These are phyloP conservation scores for Aulostomus chinensis DNA, from an alignment of 2,797 vertebrate genomes.

Conservation along the genomic window DNA sequence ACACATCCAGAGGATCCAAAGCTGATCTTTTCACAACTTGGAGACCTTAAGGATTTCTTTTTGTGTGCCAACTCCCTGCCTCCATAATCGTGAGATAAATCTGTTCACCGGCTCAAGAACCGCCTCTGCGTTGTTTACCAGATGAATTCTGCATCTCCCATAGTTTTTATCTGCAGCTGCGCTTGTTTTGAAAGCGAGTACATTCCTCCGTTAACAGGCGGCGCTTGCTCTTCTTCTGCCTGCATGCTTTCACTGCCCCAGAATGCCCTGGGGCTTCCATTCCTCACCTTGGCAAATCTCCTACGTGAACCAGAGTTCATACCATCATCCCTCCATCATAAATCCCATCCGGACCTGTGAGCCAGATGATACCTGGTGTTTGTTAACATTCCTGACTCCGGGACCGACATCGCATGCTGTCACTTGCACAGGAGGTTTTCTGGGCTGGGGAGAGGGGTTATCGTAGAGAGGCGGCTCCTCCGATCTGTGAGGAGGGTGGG, in stretches of 20 bases:
- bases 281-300: slow-evolving; percentile 16
- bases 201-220: background rate
- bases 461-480: slow-evolving; percentile 20
- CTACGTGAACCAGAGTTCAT: too few relatives aligned
- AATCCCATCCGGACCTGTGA: too few relatives aligned
- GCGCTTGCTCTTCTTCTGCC: background rate
- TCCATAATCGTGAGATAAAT: too few relatives aligned
- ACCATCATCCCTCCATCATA: slow-evolving; percentile 14
- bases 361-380: slow-evolving; percentile 20
- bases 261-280: slow-evolving; percentile 17
- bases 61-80: too few relatives aligned
- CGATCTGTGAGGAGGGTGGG: slow-evolving; percentile 27
- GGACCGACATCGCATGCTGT: slow-evolving; percentile 37
- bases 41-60: too few relatives aligned
- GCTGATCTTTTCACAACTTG: too few relatives aligned
- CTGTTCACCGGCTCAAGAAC: too few relatives aligned
- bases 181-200: slow-evolving; percentile 5
- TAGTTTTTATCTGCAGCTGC: too few relatives aligned
- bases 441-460: slow-evolving; percentile 5
- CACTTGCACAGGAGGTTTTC: slow-evolving; percentile 22
- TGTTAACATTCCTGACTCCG: slow-evolving; percentile 54
- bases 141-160: too few relatives aligned
- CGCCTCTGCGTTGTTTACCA: too few relatives aligned
- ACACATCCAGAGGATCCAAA: too few relatives aligned
- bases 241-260: slow-evolving; percentile 4